phyloP scores from a whole-genome alignment of 2,113 vertebrate species.

The Raja brachyura region DNA sequence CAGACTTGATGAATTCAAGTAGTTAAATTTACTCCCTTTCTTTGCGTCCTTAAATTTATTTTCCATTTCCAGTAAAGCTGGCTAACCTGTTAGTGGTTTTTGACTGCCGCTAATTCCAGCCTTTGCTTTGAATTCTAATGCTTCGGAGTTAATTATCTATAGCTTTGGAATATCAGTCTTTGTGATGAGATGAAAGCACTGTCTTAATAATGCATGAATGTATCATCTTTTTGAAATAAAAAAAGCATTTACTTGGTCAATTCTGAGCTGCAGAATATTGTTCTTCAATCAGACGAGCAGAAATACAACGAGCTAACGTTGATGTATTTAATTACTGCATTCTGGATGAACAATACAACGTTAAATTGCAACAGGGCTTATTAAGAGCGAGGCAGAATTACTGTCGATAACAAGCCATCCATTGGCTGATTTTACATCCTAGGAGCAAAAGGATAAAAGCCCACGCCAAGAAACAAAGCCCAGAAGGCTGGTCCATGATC shows the following conservation, averaged over 20 bases:
- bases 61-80: background rate
- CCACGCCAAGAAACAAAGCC: background rate
- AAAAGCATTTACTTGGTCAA: background rate
- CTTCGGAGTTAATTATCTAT: background rate
- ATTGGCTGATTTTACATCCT: background rate
- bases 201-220: slow-evolving; percentile 22
- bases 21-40: background rate
- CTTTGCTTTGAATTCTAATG: slow-evolving; percentile 15
- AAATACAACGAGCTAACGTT: background rate
- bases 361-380: background rate
- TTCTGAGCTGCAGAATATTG: background rate
- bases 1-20: background rate
- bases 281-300: background rate
- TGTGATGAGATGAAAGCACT: slow-evolving; percentile 9
- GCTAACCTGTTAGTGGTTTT: background rate
- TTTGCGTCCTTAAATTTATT: background rate
- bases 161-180: slow-evolving; percentile 10
- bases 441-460: slow-evolving; percentile 1
- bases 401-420: slow-evolving; percentile 5
- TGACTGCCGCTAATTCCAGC: background rate
- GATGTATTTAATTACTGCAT: slow-evolving; percentile 29
- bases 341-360: slow-evolving; percentile 25
- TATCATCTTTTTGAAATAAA: background rate
- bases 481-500: background rate
- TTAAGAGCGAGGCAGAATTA: slow-evolving; percentile 9